phyloP scores from a whole-genome alignment of 2,888 invertebrate species.

The Cryptophagus acutangulus region DNA sequence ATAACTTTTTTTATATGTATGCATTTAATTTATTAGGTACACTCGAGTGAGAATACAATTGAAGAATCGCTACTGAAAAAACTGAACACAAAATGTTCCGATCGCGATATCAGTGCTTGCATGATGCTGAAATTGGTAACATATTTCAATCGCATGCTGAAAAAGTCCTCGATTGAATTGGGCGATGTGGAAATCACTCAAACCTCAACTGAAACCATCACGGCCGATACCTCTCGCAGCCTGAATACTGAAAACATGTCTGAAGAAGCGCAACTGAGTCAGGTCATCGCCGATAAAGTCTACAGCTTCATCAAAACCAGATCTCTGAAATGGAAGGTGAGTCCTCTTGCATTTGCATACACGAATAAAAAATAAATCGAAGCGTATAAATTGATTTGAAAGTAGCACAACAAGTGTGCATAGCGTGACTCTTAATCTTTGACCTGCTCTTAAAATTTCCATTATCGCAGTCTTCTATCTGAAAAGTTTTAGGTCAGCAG shows the following conservation, averaged over 20 bases:
- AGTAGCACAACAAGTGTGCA: too few relatives aligned
- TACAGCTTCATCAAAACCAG: constrained; percentile 72
- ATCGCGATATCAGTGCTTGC: constrained; percentile 74
- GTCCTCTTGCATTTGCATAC: too few relatives aligned
- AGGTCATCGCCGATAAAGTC: constrained; percentile 68
- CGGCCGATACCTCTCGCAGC: constrained; percentile 45
- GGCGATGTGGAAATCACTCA: constrained; percentile 73
- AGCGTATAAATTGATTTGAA: too few relatives aligned
- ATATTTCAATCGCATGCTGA: constrained; percentile 75
- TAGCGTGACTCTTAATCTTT: too few relatives aligned
- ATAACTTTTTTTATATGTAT: not conserved
- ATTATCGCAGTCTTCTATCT: too few relatives aligned
- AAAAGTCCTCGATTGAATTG: constrained; percentile 73
- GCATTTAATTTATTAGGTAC: constrained; percentile 42
- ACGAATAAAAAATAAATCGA: too few relatives aligned
- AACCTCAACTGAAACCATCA: constrained; percentile 49
- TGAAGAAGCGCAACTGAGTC: constrained; percentile 54
- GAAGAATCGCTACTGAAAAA: constrained; percentile 73
- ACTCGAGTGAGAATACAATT: constrained; percentile 43
- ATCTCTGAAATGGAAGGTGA: constrained; percentile 67
- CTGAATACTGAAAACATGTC: constrained; percentile 45
- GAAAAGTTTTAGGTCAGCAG: too few relatives aligned
- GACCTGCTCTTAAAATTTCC: too few relatives aligned
- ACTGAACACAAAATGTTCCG: constrained; percentile 70
- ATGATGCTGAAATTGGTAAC: constrained; percentile 77